Percentiles rank a stretch among this genome's conserved stretches.
Evolutionary conservation across 1,140 invertebrate species (phyloP).

Genomic region (Trypoxylus dichotomus): DNA sequence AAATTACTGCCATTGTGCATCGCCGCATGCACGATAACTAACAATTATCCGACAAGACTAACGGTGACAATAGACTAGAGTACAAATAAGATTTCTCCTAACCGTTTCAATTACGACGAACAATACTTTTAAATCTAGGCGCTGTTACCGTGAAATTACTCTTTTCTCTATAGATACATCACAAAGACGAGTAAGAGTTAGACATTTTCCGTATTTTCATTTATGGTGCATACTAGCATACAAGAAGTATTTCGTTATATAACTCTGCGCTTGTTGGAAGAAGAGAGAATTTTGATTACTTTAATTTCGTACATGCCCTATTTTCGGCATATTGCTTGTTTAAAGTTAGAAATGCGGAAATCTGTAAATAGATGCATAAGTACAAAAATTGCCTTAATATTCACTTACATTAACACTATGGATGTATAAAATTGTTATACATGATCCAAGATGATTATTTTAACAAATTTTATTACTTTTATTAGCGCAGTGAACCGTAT

Average conservation of each 20-base stretch:
- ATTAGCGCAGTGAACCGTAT: too few species aligned
- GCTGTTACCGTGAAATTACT: background rate
- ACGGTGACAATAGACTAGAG: background rate
- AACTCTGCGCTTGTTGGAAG: background rate
- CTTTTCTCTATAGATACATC: background rate
- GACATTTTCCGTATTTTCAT: background rate
- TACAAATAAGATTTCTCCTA: constrained; percentile 10
- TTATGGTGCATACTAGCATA: background rate
- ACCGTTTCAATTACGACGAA: background rate
- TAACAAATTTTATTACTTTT: too few species aligned
- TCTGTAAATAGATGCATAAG: too few species aligned
- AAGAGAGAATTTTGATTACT: background rate
- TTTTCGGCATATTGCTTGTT: background rate
- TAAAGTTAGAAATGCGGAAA: background rate
- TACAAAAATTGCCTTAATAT: too few species aligned
- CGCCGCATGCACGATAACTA: background rate
- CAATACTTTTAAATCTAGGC: background rate
- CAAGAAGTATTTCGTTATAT: background rate
- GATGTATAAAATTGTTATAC: too few species aligned
- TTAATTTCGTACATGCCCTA: background rate
- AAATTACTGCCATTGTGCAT: background rate
- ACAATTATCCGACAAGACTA: background rate
- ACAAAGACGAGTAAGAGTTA: background rate
- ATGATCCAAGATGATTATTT: too few species aligned
- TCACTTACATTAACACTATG: too few species aligned